Conservation (phyloP, 2,797 vertebrate species). For the Sarcoramphus papa region DNA sequence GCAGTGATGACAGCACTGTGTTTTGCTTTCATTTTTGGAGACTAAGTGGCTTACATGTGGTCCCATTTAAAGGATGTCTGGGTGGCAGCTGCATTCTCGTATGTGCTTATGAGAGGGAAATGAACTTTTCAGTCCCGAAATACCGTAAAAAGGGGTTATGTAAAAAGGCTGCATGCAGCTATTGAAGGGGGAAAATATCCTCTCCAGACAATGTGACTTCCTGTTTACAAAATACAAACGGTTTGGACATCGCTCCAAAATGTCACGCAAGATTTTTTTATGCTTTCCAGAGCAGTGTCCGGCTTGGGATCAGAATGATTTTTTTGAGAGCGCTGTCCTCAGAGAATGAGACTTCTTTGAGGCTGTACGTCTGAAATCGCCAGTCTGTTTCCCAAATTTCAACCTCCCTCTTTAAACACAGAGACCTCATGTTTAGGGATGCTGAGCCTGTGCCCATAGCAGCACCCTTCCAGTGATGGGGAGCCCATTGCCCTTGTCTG, state of each 20-base stretch:
- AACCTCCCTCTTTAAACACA: background rate
- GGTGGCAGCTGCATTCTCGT: conserved; percentile 61
- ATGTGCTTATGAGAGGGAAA: conserved; percentile 47
- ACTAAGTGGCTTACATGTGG: conserved; percentile 66
- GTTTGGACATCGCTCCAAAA: background rate
- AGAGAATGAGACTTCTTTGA: background rate
- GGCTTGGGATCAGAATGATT: background rate
- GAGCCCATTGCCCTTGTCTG: fast-evolving
- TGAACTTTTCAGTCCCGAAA: conserved; percentile 42
- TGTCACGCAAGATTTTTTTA: background rate
- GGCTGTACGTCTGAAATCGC: background rate
- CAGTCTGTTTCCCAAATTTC: background rate
- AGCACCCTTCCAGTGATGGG: background rate
- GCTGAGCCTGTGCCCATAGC: background rate
- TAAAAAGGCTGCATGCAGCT: background rate
- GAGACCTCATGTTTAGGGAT: background rate
- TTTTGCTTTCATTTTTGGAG: conserved; percentile 70
- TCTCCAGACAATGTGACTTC: conserved; percentile 35
- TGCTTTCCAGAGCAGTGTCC: conserved; percentile 20
- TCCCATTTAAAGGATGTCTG: conserved; percentile 54
- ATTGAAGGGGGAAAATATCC: conserved; percentile 1
- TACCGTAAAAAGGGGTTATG: background rate
- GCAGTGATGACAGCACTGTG: conserved; percentile 62
- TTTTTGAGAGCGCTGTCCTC: background rate
- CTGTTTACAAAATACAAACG: conserved; percentile 21